These are phyloP conservation scores for Biston stratarius DNA, from an alignment of 2,888 invertebrate species.

Conservation along the genomic window DNA sequence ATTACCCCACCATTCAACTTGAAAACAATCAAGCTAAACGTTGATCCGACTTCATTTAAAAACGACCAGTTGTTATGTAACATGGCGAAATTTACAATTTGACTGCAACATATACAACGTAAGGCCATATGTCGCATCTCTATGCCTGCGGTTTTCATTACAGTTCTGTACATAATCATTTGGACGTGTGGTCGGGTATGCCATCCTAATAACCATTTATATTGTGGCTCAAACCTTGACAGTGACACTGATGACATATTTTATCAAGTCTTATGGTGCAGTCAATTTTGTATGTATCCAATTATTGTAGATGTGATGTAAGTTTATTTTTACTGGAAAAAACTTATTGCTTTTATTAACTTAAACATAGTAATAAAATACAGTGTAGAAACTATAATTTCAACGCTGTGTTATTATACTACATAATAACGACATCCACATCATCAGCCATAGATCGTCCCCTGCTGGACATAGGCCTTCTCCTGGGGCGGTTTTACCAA, in stretches of 20 bases:
- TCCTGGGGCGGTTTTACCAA: no score
- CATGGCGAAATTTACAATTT: no score
- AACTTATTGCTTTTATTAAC: no score
- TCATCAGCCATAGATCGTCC: no score
- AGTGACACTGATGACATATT: constrained; percentile 27
- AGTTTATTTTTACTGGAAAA: not conserved
- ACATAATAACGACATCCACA: no score
- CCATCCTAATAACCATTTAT: constrained; percentile 76
- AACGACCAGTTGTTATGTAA: no score
- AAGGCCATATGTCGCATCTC: constrained; percentile 23
- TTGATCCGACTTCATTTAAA: no score
- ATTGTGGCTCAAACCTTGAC: constrained; percentile 70
- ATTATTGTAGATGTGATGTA: not conserved
- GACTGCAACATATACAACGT: not conserved
- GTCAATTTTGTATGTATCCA: constrained; percentile 29
- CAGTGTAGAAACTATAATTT: no score
- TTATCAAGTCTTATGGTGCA: constrained; percentile 25
- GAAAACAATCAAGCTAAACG: not conserved
- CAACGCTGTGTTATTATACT: no score
- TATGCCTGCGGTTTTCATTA: constrained; percentile 71
- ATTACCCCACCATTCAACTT: not conserved
- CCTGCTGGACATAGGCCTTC: no score
- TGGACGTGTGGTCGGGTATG: constrained; percentile 78
- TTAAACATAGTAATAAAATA: no score
- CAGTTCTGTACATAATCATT: constrained; percentile 71